Percentiles rank a stretch among this genome's conserved stretches.
These are phyloP conservation scores for Trididemnum clinides DNA, from an alignment of 23 tunicate genomes.

Conservation along the genomic window DNA sequence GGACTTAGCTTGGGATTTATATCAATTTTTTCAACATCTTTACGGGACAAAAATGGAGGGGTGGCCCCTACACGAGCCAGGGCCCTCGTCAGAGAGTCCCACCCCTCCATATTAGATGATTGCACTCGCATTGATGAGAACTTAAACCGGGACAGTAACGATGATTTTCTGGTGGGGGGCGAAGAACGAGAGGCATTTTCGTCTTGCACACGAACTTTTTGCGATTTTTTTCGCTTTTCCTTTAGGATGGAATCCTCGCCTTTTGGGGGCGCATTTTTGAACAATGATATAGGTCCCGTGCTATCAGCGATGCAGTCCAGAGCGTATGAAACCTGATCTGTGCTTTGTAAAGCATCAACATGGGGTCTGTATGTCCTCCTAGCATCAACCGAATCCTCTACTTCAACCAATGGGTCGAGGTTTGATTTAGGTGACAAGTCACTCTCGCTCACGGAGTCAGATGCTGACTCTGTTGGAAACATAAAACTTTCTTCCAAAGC, in stretches of 20 bases:
- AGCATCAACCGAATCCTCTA: background rate
- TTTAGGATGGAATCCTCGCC: background rate
- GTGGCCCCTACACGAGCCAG: constrained; percentile 70
- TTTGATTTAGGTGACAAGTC: constrained; percentile 16
- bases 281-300: constrained; percentile 10
- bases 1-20: constrained; percentile 49
- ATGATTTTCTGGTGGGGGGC: background rate
- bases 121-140: constrained; percentile 8
- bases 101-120: constrained; percentile 35
- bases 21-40: background rate
- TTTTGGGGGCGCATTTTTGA: background rate
- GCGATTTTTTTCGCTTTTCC: background rate
- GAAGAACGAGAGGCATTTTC: background rate
- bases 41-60: background rate
- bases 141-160: constrained; percentile 20
- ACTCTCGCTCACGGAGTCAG: constrained; percentile 43
- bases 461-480: constrained; percentile 29
- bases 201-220: background rate
- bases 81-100: constrained; percentile 87
- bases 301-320: constrained; percentile 38
- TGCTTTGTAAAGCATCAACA: background rate
- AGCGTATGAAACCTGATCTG: background rate
- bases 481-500: constrained; percentile 25
- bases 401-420: background rate
- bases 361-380: background rate